Base-by-base conservation (phyloP, 2,113 vertebrate genomes). In the Ramphastos sulfuratus region DNA sequence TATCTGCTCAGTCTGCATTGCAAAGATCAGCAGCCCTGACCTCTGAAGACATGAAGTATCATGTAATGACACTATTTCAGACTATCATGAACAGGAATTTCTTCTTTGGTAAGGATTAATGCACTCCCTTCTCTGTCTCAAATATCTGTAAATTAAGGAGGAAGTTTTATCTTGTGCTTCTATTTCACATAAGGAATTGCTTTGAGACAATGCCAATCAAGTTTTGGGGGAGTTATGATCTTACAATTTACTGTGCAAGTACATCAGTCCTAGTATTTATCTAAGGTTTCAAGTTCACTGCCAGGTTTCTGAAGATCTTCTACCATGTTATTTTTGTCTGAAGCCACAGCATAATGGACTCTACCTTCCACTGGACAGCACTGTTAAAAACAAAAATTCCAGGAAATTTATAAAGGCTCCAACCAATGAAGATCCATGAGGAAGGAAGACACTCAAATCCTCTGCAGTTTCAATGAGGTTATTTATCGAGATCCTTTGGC, bases 141-240 rank as follows among this genome's bases (percentile, higher is more conserved):
- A 81, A 25, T 60, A 87, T 39, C 72, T 63, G 72, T 80, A 91
- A 89, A 87, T 89, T 82, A 79, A 91, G 52, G 74, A 7, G 35
- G 74, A 87, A 92, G 88, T 79, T 81, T 91, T 85, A 93, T 87
- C 75, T 78, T 39, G 31, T 31, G 79, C 35, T 92, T 91, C 75
- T 89, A 35, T 72, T 93, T 95, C 76, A 70, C 23, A 56, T 42
- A 50, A 82, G 48, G 42, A 85, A 82, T 63, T 74, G 84, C 35
- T 77, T 5, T 80, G 54, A 90, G 71, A 91, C 71, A 85, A 85
- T 17, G 72, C 35, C 82, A 86, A 28, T 87, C 35, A 70, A 77
- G 33, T 60, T 95, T 61, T 48, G 46, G 42, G 33, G 64, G 55
- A 90, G 46, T 75, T 79, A 50, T 0, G 65, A 59, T 61, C 33